Conservation (phyloP, 2,113 vertebrate genomes). For the Orycteropus afer region DNA sequence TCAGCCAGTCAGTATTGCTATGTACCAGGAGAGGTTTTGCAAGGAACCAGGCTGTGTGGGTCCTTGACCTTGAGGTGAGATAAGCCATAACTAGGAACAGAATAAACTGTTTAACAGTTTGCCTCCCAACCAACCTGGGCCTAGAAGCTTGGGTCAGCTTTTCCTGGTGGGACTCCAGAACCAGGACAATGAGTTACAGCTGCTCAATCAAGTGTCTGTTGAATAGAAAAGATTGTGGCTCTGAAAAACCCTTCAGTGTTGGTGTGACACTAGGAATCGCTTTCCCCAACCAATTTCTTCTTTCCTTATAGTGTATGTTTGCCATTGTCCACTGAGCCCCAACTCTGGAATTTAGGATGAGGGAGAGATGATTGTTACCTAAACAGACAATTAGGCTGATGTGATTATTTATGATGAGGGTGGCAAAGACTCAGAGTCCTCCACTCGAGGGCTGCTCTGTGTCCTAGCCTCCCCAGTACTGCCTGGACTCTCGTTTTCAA, state of each 20-base stretch:
- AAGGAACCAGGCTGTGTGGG: not conserved
- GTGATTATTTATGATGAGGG: not conserved
- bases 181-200: not conserved
- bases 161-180: not conserved
- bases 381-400: not conserved
- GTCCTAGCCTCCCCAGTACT: not conserved
- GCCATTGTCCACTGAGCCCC: not conserved
- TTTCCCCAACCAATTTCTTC: conserved; percentile 19
- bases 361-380: not conserved
- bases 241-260: conserved; percentile 35
- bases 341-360: not conserved
- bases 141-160: not conserved
- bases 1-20: not conserved
- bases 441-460: not conserved
- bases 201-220: not conserved
- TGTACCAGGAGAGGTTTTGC: not conserved
- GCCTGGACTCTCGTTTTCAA: not conserved
- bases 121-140: not conserved
- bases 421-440: not conserved
- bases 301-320: not conserved
- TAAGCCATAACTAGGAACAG: not conserved
- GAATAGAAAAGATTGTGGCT: not conserved
- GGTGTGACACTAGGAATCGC: not conserved
- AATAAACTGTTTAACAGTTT: not conserved
- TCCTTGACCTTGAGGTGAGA: not conserved